These are phyloP conservation scores for Nematolebias whitei DNA, from an alignment of 2,113 vertebrate species.

Conservation along the genomic window DNA sequence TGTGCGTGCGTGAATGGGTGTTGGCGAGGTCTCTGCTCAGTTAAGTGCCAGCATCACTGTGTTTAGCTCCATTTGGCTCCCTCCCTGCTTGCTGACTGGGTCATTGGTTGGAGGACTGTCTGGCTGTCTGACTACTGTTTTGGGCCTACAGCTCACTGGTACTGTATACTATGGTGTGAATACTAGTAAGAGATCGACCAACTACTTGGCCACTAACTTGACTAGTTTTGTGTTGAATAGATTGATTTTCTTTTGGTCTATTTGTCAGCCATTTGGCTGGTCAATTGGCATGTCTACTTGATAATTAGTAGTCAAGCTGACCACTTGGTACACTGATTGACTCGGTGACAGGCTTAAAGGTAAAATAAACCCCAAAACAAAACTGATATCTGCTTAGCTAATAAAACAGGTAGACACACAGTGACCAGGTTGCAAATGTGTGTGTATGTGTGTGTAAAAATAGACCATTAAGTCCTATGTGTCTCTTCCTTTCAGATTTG, in stretches of 20 bases:
- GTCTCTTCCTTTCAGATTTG: background rate
- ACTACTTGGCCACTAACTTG: background rate
- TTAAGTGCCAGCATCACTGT: conserved; percentile 29
- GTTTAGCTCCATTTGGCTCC: conserved; percentile 45
- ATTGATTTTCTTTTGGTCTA: conserved; percentile 5
- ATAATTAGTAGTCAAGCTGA: conserved; percentile 15
- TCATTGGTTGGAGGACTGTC: conserved; percentile 14
- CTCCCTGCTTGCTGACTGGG: conserved; percentile 25
- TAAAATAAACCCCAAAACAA: too few relatives aligned
- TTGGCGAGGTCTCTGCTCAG: conserved; percentile 24
- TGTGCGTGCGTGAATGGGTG: conserved; percentile 9
- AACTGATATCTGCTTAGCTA: conserved; percentile 9
- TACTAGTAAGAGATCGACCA: background rate
- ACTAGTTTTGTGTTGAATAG: background rate
- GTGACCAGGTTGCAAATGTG: conserved; percentile 1
- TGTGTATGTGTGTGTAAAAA: background rate
- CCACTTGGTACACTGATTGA: conserved; percentile 5
- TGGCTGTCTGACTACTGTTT: conserved; percentile 6
- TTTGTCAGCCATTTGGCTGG: background rate
- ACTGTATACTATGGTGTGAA: background rate
- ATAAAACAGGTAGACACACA: background rate
- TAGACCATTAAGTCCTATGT: background rate
- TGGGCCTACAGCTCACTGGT: conserved; percentile 12
- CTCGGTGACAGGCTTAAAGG: conserved; percentile 10
- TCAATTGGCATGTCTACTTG: conserved; percentile 1